phyloP scores from a whole-genome alignment of 1,140 invertebrate genomes.

The Stegodyphus dumicola region DNA sequence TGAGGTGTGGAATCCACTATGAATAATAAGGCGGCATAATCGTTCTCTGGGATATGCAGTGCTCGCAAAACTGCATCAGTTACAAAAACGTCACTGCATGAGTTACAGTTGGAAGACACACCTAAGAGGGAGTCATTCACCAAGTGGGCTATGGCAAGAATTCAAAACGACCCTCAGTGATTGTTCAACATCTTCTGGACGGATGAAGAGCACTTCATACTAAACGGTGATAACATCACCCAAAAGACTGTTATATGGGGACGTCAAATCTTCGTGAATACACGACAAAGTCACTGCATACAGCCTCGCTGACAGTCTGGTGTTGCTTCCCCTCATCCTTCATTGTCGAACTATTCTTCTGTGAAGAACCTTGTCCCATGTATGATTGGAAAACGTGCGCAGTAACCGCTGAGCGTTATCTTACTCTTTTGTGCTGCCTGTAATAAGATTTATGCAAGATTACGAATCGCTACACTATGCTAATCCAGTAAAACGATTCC shows the following conservation, averaged over 20 bases:
- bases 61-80: not conserved
- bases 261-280: not conserved
- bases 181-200: not conserved
- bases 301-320: not conserved
- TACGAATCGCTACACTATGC: too few relatives aligned
- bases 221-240: not conserved
- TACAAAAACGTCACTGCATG: not conserved
- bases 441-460: too few relatives aligned
- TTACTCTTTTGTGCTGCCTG: too few relatives aligned
- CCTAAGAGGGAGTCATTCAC: not conserved
- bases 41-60: not conserved
- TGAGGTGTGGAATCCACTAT: not conserved
- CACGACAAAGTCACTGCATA: not conserved
- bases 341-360: too few relatives aligned
- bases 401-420: too few relatives aligned
- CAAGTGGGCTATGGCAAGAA: not conserved
- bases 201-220: not conserved
- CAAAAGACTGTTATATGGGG: not conserved
- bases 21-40: not conserved
- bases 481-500: too few relatives aligned
- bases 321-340: not conserved
- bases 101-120: not conserved
- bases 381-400: too few relatives aligned
- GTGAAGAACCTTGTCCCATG: too few relatives aligned
- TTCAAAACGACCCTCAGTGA: not conserved